phyloP scores from a whole-genome alignment of 1,140 invertebrate genomes.

The Sitophilus oryzae region DNA sequence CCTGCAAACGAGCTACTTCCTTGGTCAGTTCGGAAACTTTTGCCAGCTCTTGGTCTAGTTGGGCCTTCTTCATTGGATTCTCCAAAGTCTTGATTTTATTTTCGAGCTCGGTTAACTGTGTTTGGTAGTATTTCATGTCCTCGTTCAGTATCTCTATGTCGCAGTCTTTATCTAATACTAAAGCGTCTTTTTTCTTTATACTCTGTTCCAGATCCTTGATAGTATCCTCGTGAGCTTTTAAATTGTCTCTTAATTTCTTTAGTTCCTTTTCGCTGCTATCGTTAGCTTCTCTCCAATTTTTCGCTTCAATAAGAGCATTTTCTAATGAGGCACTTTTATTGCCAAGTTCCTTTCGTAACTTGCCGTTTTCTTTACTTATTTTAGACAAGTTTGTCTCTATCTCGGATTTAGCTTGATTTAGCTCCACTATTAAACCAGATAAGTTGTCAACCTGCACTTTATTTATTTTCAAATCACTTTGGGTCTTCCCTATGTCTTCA shows the following conservation, averaged over 20 bases:
- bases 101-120: constrained; percentile 33
- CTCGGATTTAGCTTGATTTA: constrained; percentile 29
- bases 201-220: constrained; percentile 32
- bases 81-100: constrained; percentile 12
- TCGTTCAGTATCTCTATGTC: constrained; percentile 49
- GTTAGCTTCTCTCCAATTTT: constrained; percentile 38
- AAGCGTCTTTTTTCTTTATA: constrained; percentile 24
- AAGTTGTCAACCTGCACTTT: constrained; percentile 42
- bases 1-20: constrained; percentile 53
- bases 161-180: constrained; percentile 46
- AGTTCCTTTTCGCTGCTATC: constrained; percentile 24
- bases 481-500: constrained; percentile 43
- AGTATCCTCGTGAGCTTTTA: constrained; percentile 46
- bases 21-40: constrained; percentile 47
- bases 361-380: constrained; percentile 23
- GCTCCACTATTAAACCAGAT: constrained; percentile 27
- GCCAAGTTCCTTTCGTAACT: constrained; percentile 49
- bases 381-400: constrained; percentile 27
- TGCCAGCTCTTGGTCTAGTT: constrained; percentile 38
- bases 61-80: constrained; percentile 39
- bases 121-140: constrained; percentile 47
- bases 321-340: constrained; percentile 38
- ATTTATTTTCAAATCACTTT: constrained; percentile 42
- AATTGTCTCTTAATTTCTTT: constrained; percentile 34
- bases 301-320: constrained; percentile 11